Evolutionary conservation across 2,888 invertebrate species (phyloP).

Genomic region (Rhopalosiphum nymphaeae): DNA sequence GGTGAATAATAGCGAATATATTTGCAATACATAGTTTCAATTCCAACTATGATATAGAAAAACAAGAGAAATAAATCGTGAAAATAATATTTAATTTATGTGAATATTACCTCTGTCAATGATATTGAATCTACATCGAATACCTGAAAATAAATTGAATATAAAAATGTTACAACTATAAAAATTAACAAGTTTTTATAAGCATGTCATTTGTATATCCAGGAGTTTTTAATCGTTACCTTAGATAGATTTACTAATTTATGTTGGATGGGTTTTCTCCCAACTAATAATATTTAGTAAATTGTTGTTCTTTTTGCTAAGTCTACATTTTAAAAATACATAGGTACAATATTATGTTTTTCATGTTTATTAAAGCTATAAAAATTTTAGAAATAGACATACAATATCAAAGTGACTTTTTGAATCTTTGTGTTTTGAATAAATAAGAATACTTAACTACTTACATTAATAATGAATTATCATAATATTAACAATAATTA

Average conservation of each 20-base stretch:
- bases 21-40: slow-evolving; percentile 79
- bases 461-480: no score
- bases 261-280: not conserved
- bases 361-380: not conserved
- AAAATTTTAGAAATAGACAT: not conserved
- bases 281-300: not conserved
- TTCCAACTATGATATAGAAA: slow-evolving; percentile 71
- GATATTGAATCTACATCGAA: slow-evolving; percentile 24
- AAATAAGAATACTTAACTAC: no score
- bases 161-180: not conserved
- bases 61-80: not conserved
- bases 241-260: not conserved
- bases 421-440: not conserved
- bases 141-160: slow-evolving; percentile 15
- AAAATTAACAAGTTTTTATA: not conserved
- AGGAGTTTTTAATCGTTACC: not conserved
- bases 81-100: not conserved
- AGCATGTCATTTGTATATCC: not conserved
- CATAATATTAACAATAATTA: no score
- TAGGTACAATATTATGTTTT: not conserved
- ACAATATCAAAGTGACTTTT: not conserved
- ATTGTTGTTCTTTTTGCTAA: not conserved
- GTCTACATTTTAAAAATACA: no score
- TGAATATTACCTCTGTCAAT: slow-evolving; percentile 34
- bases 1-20: slow-evolving; percentile 86